Conservation (phyloP, 2,113 vertebrate genomes). For the Cettia cetti region DNA sequence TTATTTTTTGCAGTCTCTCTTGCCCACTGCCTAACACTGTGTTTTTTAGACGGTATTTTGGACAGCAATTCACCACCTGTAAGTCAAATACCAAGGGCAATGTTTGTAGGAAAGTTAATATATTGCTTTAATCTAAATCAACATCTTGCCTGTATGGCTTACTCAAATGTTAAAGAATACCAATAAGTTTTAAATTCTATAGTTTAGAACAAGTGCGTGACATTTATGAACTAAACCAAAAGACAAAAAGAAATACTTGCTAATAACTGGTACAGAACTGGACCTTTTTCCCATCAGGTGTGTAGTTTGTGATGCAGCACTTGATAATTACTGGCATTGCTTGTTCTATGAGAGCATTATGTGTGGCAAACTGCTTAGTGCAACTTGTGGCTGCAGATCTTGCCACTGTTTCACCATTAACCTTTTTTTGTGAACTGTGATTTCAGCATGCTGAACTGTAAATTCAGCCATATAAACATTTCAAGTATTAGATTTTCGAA, state of each 20-base stretch:
- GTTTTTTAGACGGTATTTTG: not conserved
- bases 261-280: not conserved
- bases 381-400: not conserved
- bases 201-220: not conserved
- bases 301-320: not conserved
- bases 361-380: not conserved
- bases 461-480: not conserved
- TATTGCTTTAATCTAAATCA: not conserved
- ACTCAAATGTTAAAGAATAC: not conserved
- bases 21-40: not conserved
- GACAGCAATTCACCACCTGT: not conserved
- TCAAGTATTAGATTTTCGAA: not conserved
- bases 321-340: not conserved
- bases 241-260: not conserved
- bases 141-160: not conserved
- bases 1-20: not conserved
- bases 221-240: not conserved
- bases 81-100: not conserved
- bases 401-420: not conserved
- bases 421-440: not conserved
- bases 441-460: not conserved
- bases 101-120: not conserved
- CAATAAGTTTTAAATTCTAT: not conserved
- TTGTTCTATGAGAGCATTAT: not conserved
- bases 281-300: not conserved